phyloP scores from a whole-genome alignment of 2,113 vertebrate genomes.

The Phalacrocorax aristotelis region DNA sequence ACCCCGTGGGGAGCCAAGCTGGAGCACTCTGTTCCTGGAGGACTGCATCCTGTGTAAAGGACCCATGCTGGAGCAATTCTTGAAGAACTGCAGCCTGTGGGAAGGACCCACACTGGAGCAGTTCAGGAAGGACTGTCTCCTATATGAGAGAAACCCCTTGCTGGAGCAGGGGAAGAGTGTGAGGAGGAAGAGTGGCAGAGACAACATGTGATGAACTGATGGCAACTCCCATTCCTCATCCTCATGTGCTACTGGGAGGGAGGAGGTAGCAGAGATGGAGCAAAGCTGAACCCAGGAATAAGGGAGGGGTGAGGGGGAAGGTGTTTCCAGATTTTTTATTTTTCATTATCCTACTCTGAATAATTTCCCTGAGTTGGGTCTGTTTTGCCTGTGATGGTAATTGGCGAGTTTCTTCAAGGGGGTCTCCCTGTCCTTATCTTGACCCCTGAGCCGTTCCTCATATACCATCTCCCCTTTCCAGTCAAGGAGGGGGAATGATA shows the following conservation, averaged over 20 bases:
- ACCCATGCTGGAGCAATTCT: neutral
- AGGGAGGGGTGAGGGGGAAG: accelerated
- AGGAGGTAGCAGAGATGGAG: neutral
- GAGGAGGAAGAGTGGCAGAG: neutral
- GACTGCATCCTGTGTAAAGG: no score
- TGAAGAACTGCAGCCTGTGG: neutral
- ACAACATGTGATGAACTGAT: neutral
- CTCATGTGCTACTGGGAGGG: accelerated
- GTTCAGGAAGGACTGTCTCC: neutral
- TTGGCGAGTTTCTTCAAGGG: neutral
- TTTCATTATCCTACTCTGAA: neutral
- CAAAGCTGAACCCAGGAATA: neutral
- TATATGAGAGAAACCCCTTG: neutral
- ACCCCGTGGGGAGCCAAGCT: no score
- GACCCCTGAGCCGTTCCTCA: accelerated
- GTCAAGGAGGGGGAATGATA: accelerated
- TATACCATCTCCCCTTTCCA: neutral
- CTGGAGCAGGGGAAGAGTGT: neutral
- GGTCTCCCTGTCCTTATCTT: neutral
- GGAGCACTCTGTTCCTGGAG: neutral
- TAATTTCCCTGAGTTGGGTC: neutral
- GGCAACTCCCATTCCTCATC: accelerated
- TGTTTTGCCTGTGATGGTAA: neutral
- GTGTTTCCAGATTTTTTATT: neutral
- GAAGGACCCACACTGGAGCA: neutral